phyloP scores from a whole-genome alignment of 2,113 vertebrate species.

The Aldabrachelys gigantea region DNA sequence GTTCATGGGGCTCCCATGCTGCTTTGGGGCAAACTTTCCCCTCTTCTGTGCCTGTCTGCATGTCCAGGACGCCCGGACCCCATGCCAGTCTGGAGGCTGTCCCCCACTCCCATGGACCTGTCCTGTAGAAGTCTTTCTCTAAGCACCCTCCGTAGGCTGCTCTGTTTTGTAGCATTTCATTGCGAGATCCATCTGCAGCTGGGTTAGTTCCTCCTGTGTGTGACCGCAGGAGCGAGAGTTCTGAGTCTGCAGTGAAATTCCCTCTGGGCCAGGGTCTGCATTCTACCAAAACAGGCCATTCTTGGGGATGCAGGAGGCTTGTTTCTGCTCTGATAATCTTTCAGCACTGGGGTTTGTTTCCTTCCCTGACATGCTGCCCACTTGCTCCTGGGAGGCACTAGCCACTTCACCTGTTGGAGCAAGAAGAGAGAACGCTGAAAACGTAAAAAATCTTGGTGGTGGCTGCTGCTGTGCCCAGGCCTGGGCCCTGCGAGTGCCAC shows the following conservation, averaged over 20 bases:
- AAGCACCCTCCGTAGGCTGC: background rate
- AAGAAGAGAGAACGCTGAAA: background rate
- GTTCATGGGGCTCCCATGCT: background rate
- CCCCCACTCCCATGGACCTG: too few species aligned
- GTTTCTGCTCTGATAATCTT: conserved; percentile 61
- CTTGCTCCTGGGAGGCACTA: background rate
- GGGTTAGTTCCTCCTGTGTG: background rate
- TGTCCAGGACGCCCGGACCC: background rate
- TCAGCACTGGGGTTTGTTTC: background rate
- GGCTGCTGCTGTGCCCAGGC: background rate
- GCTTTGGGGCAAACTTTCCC: background rate
- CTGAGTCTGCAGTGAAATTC: background rate
- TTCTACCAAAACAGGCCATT: conserved; percentile 47
- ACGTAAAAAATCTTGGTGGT: background rate
- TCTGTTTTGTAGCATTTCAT: background rate
- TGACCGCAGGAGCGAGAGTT: background rate
- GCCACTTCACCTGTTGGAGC: background rate
- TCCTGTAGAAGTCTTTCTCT: background rate
- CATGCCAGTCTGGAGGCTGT: too few species aligned
- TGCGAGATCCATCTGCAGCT: background rate
- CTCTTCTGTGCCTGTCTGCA: background rate
- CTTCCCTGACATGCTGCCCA: background rate
- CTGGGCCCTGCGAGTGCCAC: background rate
- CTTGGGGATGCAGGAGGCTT: conserved; percentile 27
- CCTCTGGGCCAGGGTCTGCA: background rate